Conservation (phyloP, 2,888 invertebrate species). For the Acanthopleura granulata region DNA sequence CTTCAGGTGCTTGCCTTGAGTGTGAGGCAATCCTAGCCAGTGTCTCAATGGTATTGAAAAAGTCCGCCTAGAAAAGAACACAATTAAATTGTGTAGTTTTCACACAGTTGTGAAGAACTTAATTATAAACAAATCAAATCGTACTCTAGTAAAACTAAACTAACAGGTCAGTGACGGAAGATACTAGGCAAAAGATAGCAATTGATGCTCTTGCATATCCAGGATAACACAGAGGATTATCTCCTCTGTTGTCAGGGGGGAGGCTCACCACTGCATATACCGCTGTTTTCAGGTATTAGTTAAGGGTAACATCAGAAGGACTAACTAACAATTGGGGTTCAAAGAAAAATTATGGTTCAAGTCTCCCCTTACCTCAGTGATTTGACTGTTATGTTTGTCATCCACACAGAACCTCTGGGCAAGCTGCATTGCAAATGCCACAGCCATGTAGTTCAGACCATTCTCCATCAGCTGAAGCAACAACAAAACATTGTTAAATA, state of each 20-base stretch:
- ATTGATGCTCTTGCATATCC: background rate
- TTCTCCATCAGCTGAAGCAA: conserved; percentile 79
- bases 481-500: background rate
- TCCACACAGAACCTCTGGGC: conserved; percentile 87
- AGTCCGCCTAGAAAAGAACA: conserved; percentile 75
- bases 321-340: no score
- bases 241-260: no score
- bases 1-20: conserved; percentile 86
- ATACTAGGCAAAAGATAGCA: background rate
- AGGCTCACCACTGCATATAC: no score
- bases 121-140: no score
- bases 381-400: conserved; percentile 71
- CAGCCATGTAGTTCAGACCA: conserved; percentile 84
- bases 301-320: no score
- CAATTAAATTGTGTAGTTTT: background rate
- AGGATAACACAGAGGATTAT: no score
- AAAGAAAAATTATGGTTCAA: no score
- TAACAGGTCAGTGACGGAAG: no score
- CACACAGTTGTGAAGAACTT: no score
- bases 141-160: no score
- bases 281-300: no score
- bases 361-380: conserved; percentile 41
- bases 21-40: conserved; percentile 80
- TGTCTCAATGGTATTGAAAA: conserved; percentile 88
- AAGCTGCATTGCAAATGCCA: conserved; percentile 91